Percentiles rank a stretch among this genome's conserved stretches.
These are phyloP conservation scores for Schizopygopsis pylzovi DNA, from an alignment of 2,797 vertebrate species.

Conservation along the genomic window DNA sequence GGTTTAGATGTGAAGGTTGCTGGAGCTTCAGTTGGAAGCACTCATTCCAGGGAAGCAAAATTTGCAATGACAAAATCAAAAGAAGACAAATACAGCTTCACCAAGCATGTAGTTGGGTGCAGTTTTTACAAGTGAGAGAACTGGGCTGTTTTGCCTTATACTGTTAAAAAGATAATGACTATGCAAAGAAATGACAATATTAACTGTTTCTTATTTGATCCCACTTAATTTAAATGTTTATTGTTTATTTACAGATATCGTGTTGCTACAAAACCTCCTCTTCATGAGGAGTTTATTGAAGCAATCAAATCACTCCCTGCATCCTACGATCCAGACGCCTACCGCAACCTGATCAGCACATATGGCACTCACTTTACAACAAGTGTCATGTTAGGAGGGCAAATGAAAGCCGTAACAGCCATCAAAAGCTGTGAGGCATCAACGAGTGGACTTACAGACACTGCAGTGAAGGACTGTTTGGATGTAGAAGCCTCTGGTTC, in stretches of 20 bases:
- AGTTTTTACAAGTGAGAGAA: slow-evolving; percentile 46
- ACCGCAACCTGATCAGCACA: slow-evolving; percentile 63
- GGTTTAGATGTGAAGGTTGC: background rate
- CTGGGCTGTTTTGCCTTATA: too few species aligned
- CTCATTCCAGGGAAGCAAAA: slow-evolving; percentile 11
- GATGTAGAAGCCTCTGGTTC: slow-evolving; percentile 67
- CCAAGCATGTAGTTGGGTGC: slow-evolving; percentile 53
- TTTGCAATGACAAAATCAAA: slow-evolving; percentile 44
- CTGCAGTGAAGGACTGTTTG: slow-evolving; percentile 72
- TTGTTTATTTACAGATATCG: slow-evolving; percentile 48
- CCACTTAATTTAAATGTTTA: background rate
- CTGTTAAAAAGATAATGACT: background rate
- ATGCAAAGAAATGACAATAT: background rate
- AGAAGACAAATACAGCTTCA: slow-evolving; percentile 58
- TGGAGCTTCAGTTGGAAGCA: slow-evolving; percentile 1
- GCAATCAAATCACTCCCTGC: slow-evolving; percentile 61
- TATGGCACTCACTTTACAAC: slow-evolving; percentile 76
- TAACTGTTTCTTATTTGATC: background rate
- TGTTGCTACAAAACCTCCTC: slow-evolving; percentile 48
- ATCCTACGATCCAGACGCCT: slow-evolving; percentile 48
- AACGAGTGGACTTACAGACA: slow-evolving; percentile 53
- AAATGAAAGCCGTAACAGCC: slow-evolving; percentile 64
- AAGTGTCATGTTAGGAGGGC: slow-evolving; percentile 67
- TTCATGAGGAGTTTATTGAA: slow-evolving; percentile 62
- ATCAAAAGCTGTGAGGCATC: slow-evolving; percentile 67